Conservation (phyloP, 1,140 invertebrate genomes). For the Lepidurus packardi region DNA sequence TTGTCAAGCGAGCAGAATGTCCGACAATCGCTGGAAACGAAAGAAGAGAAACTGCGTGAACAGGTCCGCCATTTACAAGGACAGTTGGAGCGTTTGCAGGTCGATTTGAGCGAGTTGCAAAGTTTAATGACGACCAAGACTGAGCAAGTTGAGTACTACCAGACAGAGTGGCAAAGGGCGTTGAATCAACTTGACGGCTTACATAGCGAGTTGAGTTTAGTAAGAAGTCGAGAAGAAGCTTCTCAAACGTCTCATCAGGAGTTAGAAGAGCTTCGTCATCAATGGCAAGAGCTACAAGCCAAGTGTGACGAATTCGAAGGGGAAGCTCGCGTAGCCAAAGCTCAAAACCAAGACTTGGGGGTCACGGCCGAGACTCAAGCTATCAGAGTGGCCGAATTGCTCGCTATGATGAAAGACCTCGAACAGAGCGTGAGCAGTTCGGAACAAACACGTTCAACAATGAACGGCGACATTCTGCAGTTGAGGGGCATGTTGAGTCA, state of each 20-base stretch:
- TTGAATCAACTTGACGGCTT: not conserved
- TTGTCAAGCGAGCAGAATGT: not conserved
- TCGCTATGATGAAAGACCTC: not conserved
- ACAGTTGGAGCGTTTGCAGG: not conserved
- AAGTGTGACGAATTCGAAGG: not conserved
- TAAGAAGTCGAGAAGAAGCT: not conserved
- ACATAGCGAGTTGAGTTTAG: not conserved
- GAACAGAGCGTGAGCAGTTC: not conserved
- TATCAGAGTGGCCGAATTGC: not conserved
- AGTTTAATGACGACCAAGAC: not conserved
- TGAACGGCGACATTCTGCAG: not conserved
- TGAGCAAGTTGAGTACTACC: not conserved
- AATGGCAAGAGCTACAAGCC: not conserved
- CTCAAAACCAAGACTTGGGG: not conserved
- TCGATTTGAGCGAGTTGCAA: not conserved
- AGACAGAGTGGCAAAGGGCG: not conserved
- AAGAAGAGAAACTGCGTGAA: not conserved
- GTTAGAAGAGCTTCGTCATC: not conserved
- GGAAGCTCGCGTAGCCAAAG: not conserved
- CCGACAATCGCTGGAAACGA: not conserved
- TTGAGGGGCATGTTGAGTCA: not conserved
- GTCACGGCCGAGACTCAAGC: not conserved
- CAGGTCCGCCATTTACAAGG: not conserved
- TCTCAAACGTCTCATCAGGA: not conserved
- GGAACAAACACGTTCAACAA: not conserved